A percentile compares a stretch with the other conserved stretches of the same genome.
Conservation (phyloP, 2,113 vertebrate genomes). For the Ochotona princeps region DNA sequence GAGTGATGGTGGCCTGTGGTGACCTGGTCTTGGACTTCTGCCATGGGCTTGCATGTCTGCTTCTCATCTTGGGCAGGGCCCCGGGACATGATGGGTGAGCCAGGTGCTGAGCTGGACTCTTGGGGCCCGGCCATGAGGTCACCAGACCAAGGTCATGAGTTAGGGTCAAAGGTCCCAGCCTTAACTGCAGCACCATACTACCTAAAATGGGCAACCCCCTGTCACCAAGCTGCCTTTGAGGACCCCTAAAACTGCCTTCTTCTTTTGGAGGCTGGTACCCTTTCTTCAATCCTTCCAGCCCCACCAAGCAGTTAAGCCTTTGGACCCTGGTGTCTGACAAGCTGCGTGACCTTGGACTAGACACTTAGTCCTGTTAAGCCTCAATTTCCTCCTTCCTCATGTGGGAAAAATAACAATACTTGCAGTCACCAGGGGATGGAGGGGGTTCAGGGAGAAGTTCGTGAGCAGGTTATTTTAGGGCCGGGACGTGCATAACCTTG, state of each 20-base stretch:
- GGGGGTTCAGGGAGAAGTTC: rapidly evolving
- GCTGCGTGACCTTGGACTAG: neutral
- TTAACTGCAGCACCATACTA: rapidly evolving
- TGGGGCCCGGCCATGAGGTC: neutral
- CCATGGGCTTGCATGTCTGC: rapidly evolving
- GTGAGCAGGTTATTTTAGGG: neutral
- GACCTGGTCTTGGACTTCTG: neutral
- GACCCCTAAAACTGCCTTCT: neutral
- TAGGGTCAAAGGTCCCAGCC: neutral
- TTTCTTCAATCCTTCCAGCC: neutral
- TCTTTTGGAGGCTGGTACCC: neutral
- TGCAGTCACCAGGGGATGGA: rapidly evolving
- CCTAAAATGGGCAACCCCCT: neutral
- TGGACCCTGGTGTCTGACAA: neutral
- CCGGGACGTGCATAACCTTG: rapidly evolving
- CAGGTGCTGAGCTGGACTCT: neutral
- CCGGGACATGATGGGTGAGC: neutral
- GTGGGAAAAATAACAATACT: neutral
- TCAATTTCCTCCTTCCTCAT: neutral
- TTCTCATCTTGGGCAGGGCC: neutral
- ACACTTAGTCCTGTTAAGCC: neutral
- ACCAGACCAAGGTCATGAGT: neutral
- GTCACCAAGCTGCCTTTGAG: neutral
- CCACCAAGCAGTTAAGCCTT: neutral
- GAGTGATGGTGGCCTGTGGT: rapidly evolving